phyloP scores from a whole-genome alignment of 2,888 invertebrate genomes.

The Malthinus seriepunctatus region DNA sequence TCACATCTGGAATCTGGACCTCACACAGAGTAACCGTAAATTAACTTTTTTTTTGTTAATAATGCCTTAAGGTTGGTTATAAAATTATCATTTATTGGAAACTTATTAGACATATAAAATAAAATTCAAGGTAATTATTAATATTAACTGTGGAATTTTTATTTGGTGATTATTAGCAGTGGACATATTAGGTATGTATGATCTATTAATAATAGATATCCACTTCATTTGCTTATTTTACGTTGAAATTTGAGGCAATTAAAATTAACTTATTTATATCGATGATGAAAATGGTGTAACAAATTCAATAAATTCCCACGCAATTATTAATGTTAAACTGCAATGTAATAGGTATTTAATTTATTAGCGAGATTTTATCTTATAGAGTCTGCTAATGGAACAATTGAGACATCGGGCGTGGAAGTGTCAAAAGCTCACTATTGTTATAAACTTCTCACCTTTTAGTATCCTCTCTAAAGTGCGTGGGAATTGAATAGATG shows the following conservation, averaged over 20 bases:
- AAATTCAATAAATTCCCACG: constrained; percentile 27
- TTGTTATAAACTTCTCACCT: constrained; percentile 24
- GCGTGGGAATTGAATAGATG: constrained; percentile 22
- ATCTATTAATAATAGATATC: neutral
- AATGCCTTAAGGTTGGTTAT: constrained; percentile 29
- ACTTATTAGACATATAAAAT: constrained; percentile 30
- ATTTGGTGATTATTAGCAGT: constrained; percentile 8
- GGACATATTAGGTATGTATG: neutral
- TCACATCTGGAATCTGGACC: constrained; percentile 38
- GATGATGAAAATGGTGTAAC: neutral
- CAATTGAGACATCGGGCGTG: constrained; percentile 43
- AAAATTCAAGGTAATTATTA: constrained; percentile 17
- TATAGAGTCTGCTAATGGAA: constrained; percentile 34
- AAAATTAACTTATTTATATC: neutral
- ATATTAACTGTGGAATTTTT: constrained; percentile 17
- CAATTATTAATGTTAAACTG: constrained; percentile 35
- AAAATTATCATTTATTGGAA: constrained; percentile 44
- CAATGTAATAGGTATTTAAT: constrained; percentile 33
- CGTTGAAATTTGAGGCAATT: neutral
- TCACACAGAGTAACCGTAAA: constrained; percentile 39
- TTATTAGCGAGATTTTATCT: constrained; percentile 33
- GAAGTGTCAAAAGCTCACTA: constrained; percentile 47
- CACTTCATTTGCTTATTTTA: too few relatives aligned
- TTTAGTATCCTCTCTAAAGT: constrained; percentile 16
- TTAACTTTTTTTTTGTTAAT: constrained; percentile 37